phyloP scores from a whole-genome alignment of 2,797 vertebrate species.

The Muraenolepis orangiensis region DNA sequence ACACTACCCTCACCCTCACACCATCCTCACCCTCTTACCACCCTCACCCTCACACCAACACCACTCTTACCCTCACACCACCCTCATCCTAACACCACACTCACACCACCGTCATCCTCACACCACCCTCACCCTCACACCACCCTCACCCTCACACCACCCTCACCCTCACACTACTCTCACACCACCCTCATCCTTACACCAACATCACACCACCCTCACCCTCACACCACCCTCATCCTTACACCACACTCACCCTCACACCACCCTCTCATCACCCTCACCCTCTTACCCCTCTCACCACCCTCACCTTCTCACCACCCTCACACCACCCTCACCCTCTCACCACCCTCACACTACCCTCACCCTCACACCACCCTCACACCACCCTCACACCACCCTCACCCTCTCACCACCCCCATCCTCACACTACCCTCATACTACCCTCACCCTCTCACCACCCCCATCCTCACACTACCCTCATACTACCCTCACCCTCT shows the following conservation, averaged over 20 bases:
- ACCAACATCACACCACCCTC: no score
- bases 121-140: slow-evolving; percentile 20
- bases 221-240: slow-evolving; percentile 16
- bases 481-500: no score
- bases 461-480: slow-evolving; percentile 6
- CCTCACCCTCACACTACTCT: slow-evolving; percentile 8
- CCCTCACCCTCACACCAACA: slow-evolving; percentile 6
- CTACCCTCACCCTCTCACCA: no score
- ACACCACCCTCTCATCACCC: slow-evolving; percentile 15
- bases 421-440: slow-evolving; percentile 3
- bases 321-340: slow-evolving; percentile 5
- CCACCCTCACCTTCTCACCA: slow-evolving; percentile 20
- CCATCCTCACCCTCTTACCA: no score
- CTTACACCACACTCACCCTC: no score
- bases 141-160: slow-evolving; percentile 12
- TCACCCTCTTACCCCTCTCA: slow-evolving; percentile 17
- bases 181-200: slow-evolving; percentile 13
- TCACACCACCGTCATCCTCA: slow-evolving; percentile 12
- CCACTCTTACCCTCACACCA: no score
- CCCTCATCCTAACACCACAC: slow-evolving; percentile 1
- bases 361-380: slow-evolving; percentile 14
- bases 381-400: no score
- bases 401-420: slow-evolving; percentile 16
- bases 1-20: no score
- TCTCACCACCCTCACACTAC: slow-evolving; percentile 19